Percentiles rank a stretch among this genome's conserved stretches.
These are phyloP conservation scores for Strix uralensis DNA, from an alignment of 2,113 vertebrate genomes.

Conservation along the genomic window DNA sequence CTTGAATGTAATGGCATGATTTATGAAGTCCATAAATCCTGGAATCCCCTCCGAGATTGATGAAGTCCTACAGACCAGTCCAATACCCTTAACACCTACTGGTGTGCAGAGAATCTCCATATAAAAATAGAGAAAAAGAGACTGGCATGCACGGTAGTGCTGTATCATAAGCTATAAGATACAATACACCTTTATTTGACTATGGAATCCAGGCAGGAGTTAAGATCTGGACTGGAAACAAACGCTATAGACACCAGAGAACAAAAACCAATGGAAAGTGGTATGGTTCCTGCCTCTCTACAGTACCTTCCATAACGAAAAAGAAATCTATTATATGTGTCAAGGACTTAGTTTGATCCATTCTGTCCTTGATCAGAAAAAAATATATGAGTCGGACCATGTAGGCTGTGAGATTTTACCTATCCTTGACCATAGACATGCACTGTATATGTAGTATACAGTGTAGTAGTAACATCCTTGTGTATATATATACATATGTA, in stretches of 20 bases:
- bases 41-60: not conserved
- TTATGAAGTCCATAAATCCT: not conserved
- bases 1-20: not conserved
- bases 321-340: not conserved
- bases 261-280: not conserved
- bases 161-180: not conserved
- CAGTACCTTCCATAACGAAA: not conserved
- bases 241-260: not conserved
- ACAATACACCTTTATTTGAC: not conserved
- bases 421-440: not conserved
- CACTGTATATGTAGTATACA: not conserved
- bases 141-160: accelerated
- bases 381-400: not conserved
- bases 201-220: not conserved
- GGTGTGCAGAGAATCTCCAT: not conserved
- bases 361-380: not conserved
- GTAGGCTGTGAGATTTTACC: not conserved
- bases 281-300: not conserved
- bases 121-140: not conserved
- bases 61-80: not conserved
- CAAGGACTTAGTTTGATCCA: not conserved
- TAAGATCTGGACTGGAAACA: not conserved
- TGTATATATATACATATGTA: too few relatives aligned
- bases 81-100: not conserved
- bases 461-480: not conserved